Evolutionary conservation across 1,140 invertebrate species (phyloP), one percentile per base, ranked within the genome.

Genomic region (Teleogryllus occipitalis): DNA sequence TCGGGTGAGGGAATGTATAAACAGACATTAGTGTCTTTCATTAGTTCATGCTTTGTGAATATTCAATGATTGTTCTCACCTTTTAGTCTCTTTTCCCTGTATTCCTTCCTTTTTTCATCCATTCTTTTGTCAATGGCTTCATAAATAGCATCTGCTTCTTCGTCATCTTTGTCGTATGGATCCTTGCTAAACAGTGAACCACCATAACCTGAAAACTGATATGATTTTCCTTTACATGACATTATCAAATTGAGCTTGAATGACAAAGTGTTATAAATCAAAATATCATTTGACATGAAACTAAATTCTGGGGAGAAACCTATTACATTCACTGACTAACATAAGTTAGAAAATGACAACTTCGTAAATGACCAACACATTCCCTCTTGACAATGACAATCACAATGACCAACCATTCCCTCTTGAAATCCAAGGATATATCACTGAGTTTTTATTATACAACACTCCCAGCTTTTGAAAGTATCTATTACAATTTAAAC

Each of bases 121-220:
- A 99, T 99, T 81, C 98, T 88, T 87, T 98, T 97, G 85, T 99
- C 98, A 84, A 99, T 97, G 14, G 95, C 96, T 86, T 99, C 96
- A 87, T 99, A 99, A 83, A 99, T 99, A 39, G 94, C 93, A 91
- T 99, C 98, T 12, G 98, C 98, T 89, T 99, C 98, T 85, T 98
- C 98, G 87, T 99, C 98, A 87, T 99, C 98, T 91, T 99, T 99
- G 84, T 99, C 98, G 87, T 99, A 99, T 0, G 98, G 98, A 92
- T 99, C 98, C 87, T 99, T 99, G 78, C 95, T 97, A 84, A 99
- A 99, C 7, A 99, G 88, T 78, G 96, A 98, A 18, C 98, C 98
- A 84, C 97, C 97, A 88, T 99, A 99, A 74, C 98, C 98, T 83
- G 96, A 96, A 87, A 99, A 99, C 89, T 39, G 49, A 46, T 54